These are phyloP conservation scores for Sycophila texana DNA, from an alignment of 2,888 invertebrate species.

Conservation along the genomic window DNA sequence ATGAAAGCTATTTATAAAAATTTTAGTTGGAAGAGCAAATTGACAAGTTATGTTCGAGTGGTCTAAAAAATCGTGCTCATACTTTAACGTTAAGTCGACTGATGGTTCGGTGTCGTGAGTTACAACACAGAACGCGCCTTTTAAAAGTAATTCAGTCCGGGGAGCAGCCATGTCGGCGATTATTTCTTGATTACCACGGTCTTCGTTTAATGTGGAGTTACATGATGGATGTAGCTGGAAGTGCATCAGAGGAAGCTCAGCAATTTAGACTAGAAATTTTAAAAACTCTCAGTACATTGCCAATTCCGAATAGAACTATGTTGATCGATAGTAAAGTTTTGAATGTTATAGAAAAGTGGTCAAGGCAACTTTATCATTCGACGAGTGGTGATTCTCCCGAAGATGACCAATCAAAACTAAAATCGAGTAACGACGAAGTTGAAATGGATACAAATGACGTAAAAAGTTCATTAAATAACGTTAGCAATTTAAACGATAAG, in stretches of 20 bases:
- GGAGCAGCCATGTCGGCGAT: constrained; percentile 87
- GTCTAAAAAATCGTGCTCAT: constrained; percentile 92
- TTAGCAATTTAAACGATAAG: constrained; percentile 50
- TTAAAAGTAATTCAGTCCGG: constrained; percentile 87
- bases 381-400: constrained; percentile 70
- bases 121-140: constrained; percentile 85
- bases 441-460: constrained; percentile 64
- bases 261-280: constrained; percentile 80
- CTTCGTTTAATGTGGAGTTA: constrained; percentile 93
- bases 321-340: constrained; percentile 94
- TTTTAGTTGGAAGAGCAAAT: constrained; percentile 86
- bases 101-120: constrained; percentile 93
- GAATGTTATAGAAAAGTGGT: constrained; percentile 90
- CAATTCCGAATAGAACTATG: constrained; percentile 95
- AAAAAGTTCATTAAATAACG: constrained; percentile 59
- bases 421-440: constrained; percentile 61
- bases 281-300: constrained; percentile 88
- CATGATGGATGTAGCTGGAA: constrained; percentile 86
- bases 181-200: constrained; percentile 96
- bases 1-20: neutral
- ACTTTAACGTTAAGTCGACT: constrained; percentile 92
- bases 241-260: constrained; percentile 75
- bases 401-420: constrained; percentile 67
- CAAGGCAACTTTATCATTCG: constrained; percentile 73
- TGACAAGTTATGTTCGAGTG: constrained; percentile 85